These are phyloP conservation scores for Brachionus plicatilis DNA, from an alignment of 1,140 invertebrate genomes.

Conservation along the genomic window DNA sequence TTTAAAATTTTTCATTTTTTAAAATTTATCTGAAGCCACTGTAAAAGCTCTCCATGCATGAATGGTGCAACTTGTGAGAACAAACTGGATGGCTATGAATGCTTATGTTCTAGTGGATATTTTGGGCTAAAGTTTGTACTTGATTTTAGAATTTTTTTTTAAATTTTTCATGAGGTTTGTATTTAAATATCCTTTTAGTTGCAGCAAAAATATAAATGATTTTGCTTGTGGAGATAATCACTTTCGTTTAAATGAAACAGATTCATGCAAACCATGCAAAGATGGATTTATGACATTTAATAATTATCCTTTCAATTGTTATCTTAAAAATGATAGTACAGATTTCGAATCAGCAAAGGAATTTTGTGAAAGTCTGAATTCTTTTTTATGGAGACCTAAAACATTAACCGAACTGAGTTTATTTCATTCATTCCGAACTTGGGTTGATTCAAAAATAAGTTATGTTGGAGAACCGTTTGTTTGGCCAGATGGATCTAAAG, in stretches of 20 bases:
- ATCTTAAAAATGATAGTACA: not conserved
- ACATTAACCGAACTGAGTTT: not conserved
- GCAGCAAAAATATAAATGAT: not conserved
- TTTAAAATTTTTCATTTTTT: not conserved
- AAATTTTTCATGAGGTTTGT: too few species aligned
- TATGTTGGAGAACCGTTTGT: not conserved
- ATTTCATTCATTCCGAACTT: not conserved
- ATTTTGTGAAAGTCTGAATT: not conserved
- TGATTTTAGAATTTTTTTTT: too few species aligned
- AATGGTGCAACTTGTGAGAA: too few species aligned
- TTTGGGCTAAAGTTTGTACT: too few species aligned
- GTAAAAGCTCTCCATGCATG: too few species aligned
- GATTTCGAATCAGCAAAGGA: not conserved
- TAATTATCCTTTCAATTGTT: not conserved
- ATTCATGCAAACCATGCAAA: not conserved
- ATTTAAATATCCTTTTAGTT: not conserved
- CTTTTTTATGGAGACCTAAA: not conserved
- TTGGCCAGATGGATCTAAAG: not conserved
- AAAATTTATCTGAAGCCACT: not conserved
- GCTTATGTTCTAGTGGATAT: too few species aligned
- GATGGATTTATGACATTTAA: not conserved
- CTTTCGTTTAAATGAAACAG: not conserved
- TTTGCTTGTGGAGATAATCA: not conserved
- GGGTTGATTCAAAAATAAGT: not conserved
- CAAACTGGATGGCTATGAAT: too few species aligned